Evolutionary conservation across 2,113 vertebrate species (phyloP).

Genomic region (Malurus alboscapulatus): DNA sequence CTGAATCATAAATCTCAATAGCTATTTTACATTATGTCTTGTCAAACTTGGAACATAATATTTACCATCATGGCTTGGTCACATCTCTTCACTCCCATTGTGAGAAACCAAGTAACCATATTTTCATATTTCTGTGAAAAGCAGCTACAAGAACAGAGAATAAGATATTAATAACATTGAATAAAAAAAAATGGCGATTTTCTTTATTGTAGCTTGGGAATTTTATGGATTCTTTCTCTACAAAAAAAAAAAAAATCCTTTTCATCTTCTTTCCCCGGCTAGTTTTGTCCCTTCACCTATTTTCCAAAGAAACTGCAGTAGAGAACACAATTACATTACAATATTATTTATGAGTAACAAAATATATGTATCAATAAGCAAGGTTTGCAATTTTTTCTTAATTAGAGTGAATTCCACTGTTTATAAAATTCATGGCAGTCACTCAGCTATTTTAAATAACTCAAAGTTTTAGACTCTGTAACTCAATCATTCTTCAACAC

Average conservation of each 20-base stretch:
- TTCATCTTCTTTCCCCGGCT: not conserved
- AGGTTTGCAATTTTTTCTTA: not conserved
- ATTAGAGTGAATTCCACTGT: not conserved
- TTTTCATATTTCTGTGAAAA: not conserved
- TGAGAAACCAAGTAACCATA: not conserved
- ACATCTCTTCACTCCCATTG: not conserved
- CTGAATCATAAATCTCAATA: not conserved
- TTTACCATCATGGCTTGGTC: not conserved
- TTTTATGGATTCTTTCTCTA: not conserved
- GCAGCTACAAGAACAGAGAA: not conserved
- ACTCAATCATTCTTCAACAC: not conserved
- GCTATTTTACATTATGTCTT: not conserved
- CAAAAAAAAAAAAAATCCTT: not conserved
- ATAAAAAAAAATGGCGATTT: not conserved
- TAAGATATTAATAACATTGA: not conserved
- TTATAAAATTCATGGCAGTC: not conserved
- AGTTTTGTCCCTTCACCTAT: not conserved
- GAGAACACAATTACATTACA: not conserved
- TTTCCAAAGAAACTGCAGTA: not conserved
- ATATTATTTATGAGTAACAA: not conserved
- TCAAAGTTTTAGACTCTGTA: not conserved
- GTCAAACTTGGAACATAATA: not conserved
- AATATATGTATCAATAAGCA: not conserved
- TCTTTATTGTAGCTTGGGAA: not conserved
- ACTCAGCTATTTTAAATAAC: not conserved